Evolutionary conservation across 2,113 vertebrate species (phyloP).

Genomic region (Rana temporaria): DNA sequence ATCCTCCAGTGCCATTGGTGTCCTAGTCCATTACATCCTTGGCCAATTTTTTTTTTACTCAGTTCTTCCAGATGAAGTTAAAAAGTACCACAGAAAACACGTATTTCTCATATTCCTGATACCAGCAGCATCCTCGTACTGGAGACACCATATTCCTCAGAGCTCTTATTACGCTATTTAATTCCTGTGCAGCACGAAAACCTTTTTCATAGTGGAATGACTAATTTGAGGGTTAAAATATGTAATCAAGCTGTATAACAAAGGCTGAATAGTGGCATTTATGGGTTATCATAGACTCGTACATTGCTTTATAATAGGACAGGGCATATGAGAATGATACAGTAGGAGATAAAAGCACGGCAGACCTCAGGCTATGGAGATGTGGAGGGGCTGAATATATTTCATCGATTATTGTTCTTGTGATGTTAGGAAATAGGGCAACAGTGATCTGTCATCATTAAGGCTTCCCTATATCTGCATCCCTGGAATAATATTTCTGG

Average conservation of each 20-base stretch:
- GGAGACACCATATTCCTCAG: neutral
- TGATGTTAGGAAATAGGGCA: neutral
- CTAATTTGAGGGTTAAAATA: slow-evolving; percentile 2
- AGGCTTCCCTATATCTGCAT: neutral
- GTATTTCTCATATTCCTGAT: neutral
- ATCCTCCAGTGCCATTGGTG: no score
- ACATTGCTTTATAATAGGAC: slow-evolving; percentile 58
- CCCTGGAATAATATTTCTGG: neutral
- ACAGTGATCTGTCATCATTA: neutral
- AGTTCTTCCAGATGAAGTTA: no score
- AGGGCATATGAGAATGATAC: slow-evolving; percentile 13
- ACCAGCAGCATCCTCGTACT: neutral
- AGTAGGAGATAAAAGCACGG: slow-evolving; percentile 14
- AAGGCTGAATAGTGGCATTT: neutral
- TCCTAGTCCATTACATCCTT: no score
- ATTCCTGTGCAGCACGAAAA: neutral
- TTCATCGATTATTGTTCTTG: slow-evolving; percentile 13
- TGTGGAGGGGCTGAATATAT: neutral
- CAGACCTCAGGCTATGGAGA: neutral
- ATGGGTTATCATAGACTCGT: slow-evolving; percentile 56
- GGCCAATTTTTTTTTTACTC: no score
- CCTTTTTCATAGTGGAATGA: neutral
- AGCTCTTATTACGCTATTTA: neutral
- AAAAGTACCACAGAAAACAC: neutral
- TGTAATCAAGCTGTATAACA: neutral